Base-by-base conservation (phyloP, 2,797 vertebrate species). In the Myotis pilosus region DNA sequence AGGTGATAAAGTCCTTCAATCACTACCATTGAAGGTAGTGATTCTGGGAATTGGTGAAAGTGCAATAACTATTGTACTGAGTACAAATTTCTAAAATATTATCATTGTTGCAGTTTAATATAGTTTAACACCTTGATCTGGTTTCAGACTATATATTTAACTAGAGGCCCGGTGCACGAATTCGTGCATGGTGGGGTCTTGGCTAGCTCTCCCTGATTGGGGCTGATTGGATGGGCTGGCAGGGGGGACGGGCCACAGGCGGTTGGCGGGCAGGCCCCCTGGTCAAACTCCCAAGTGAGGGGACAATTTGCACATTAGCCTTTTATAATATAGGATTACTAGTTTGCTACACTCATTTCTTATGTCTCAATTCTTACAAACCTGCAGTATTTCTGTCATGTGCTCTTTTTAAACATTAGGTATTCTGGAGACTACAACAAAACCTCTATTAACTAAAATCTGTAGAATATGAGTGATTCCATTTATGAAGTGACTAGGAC, bases 361-460 rank as follows among this genome's bases (percentile, higher is more conserved):
- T 68, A 64, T 10, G 22, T 72, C 75, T 95, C 80, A 82, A 36
- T 91, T 95, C 55, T 69, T 66, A 64, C 2, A 93, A 82, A 82
- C 3, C 72, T 51, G 41, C 25, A 86, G n/a, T 89, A 71, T 44
- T 71, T 85, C 49, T 75, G 30, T 38, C 51, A 86, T 4, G 6
- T 51, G 25, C 20, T 78, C 20, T 69, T 64, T 86, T 60, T 66
- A 90, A 95, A 89, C 23, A 91, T 33, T 49, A 62, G 23, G 19
- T 53, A 84, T 30, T 51, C 38, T 51, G 74, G 41, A 90, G n/a
- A 94, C 60, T 23, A 69, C 1, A 87, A 49, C 8, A 90, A 94
- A 76, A 57, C 12, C 49, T 87, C 16, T 51, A 47, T 30, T 82
- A 64, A 66, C 36, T 47, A 88, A 49, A 88, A 78, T 53, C 19